Base-by-base conservation (phyloP, 2,888 invertebrate genomes). In the Conistra vaccinii region DNA sequence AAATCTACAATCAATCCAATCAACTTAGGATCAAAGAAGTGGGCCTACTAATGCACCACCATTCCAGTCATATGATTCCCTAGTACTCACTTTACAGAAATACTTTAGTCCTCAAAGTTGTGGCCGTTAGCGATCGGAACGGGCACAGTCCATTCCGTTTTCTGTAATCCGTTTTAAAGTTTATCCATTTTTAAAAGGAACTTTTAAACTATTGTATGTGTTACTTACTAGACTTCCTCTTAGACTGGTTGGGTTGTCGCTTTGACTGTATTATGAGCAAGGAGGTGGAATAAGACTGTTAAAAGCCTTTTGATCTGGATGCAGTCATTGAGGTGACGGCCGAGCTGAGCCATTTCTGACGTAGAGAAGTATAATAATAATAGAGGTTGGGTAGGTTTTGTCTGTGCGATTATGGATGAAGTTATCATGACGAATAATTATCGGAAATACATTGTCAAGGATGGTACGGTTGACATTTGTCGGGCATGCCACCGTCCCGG, bases 161-260 rank as follows among this genome's bases (percentile, higher is more conserved):
- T 23, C 79, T 60, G 83, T 76, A 83, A 84, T 79, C 55, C 73
- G 53, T 76, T 83, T 79, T 71, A 73, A 84, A 84, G 73, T 86
- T 85, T 79, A 79, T 79, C 68, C 80, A 76, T 83, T 83, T 85
- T 78, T 75, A 75, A 83, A 70, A 53, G 35, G 32, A 75, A 83
- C 72, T 85, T 69, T 71, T 69, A 57, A 45, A 51, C 29, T 69
- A 55, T 69, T 80, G 39, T 66, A 53, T 53, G 51, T 60, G 48
- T 62, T 51, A 60, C 48, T 32, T 42, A 20, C 57, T 73, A 26
- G 48, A 78, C 7, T 63, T 58, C 1, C 3, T 53, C 39, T 23
- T 65, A 39, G 23, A 57, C 32, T 62, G 32, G 12, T 35, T 72
- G 23, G 9, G 14, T 45, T 60, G n/a, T 39, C 7, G 17, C 35